Evolutionary conservation across 2,797 vertebrate species (phyloP).

Genomic region (Sardinella longiceps): DNA sequence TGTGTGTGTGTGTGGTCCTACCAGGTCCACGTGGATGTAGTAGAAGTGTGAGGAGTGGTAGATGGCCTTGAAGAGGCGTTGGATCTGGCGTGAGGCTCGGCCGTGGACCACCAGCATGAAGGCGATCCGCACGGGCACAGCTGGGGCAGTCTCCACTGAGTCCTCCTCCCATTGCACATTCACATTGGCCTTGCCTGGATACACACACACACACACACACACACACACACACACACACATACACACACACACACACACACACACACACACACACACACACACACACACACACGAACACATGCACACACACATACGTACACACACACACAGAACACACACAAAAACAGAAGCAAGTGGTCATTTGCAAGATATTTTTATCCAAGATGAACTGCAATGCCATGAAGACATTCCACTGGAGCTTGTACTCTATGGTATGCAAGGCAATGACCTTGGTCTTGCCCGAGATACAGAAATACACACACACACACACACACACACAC

Average conservation of each 20-base stretch:
- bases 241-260: slow-evolving; percentile 28
- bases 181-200: slow-evolving; percentile 90
- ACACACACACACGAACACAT: neutral
- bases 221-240: neutral
- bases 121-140: slow-evolving; percentile 88
- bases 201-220: neutral
- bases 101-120: slow-evolving; percentile 96
- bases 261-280: neutral
- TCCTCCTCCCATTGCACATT: slow-evolving; percentile 97
- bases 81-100: slow-evolving; percentile 91
- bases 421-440: neutral
- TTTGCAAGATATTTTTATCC: slow-evolving; percentile 12
- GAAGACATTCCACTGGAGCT: slow-evolving; percentile 1
- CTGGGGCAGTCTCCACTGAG: slow-evolving; percentile 83
- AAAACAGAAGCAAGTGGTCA: slow-evolving; percentile 30
- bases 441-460: slow-evolving; percentile 6
- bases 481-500: neutral
- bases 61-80: slow-evolving; percentile 97
- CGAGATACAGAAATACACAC: slow-evolving; percentile 8
- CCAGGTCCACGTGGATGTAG: slow-evolving; percentile 98
- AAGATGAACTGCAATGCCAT: neutral
- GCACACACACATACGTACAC: too few species aligned
- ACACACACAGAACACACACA: too few species aligned
- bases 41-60: slow-evolving; percentile 96
- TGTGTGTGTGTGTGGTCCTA: too few species aligned